Percentiles rank a stretch among this genome's conserved stretches.
Evolutionary conservation across 2,797 vertebrate species (phyloP).

Genomic region (Tragelaphus eurycerus): DNA sequence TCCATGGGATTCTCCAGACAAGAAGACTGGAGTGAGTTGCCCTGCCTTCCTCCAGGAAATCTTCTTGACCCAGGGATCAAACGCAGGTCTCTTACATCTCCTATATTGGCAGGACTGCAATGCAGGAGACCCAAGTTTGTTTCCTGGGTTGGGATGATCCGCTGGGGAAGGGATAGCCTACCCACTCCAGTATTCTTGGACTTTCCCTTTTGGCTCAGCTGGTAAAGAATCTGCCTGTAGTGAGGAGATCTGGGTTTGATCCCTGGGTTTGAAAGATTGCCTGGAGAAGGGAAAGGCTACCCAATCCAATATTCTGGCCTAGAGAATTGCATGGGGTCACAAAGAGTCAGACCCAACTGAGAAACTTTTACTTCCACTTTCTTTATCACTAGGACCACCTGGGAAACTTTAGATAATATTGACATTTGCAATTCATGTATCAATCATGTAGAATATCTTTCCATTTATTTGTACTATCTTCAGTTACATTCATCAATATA

Average conservation of each 20-base stretch:
- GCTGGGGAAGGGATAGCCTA: rapidly evolving
- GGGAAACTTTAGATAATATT: not conserved
- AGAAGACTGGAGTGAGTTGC: not conserved
- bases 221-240: not conserved
- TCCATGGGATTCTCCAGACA: not conserved
- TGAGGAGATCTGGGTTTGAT: not conserved
- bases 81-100: not conserved
- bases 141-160: not conserved
- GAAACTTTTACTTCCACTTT: not conserved
- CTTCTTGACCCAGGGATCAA: not conserved
- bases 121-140: not conserved
- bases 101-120: not conserved
- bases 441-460: not conserved
- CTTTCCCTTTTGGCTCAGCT: not conserved
- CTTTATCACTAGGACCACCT: not conserved
- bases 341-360: not conserved
- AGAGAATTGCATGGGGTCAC: not conserved
- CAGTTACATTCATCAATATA: not conserved
- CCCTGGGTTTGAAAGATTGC: not conserved
- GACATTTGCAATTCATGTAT: not conserved
- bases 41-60: not conserved
- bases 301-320: not conserved
- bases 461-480: not conserved
- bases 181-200: not conserved
- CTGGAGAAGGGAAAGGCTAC: not conserved